Base-by-base conservation (phyloP, 2,888 invertebrate genomes). In the Epistrophe grossulariae region DNA sequence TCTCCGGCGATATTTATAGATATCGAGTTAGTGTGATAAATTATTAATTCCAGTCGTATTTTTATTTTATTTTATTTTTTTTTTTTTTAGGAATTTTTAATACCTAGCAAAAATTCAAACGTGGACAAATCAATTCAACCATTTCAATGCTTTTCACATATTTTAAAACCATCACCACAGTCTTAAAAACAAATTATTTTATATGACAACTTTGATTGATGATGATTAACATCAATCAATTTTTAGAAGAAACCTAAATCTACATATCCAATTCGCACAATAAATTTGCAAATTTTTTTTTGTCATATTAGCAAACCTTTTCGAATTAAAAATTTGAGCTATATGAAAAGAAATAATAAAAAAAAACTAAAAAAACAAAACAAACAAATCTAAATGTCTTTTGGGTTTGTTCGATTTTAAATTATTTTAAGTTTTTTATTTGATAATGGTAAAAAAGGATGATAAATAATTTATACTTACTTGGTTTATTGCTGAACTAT, bases 401-500 rank as follows among this genome's bases (percentile, higher is more conserved):
- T 15, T 43, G 2, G 48, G 4, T 48, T 17, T 48, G 48, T 48
- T 48, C 1, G 9, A 48, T 48, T 48, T 17, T 2, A 6, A 48
- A 9, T 9, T 17, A 17, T 48, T 17, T 17, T 48, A 0, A 10
- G 4, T 0, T 48, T 17, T 2, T 48, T 45, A 0, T n/a, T n/a
- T n/a, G n/a, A 45, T 4, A 13, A 45, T n/a, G n/a, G 13, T 40
- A 40, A 17, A 48, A 9, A 48, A 17, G 5, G 1, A 5, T 52
- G 0, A 17, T 17, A 15, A 15, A 17, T 9, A 28, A n/a, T n/a
- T 19, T 35, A n/a, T n/a, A 82, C 89, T 89, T 74, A 89, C 89
- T 81, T 88, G 89, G 77, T 87, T 83, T 19, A 87, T 74, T 68
- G 70, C 70, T 70, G 82, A 45, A 71, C 43, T 77, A 35, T 74